Evolutionary conservation across 2,888 invertebrate species (phyloP).

Genomic region (Catocala sponsa): DNA sequence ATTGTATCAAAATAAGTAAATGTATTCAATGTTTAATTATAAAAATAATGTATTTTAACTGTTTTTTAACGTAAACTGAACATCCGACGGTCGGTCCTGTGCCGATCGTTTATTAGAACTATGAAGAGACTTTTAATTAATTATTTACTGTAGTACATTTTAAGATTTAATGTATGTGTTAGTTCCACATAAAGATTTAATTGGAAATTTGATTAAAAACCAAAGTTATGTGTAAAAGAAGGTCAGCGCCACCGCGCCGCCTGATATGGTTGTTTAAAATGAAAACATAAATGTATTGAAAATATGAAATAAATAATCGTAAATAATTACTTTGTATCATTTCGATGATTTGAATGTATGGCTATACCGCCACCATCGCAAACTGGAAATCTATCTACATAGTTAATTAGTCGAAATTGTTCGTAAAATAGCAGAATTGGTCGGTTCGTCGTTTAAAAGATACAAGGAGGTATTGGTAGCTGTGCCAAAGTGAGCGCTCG

Average conservation of each 20-base stretch:
- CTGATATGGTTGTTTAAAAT: slow-evolving; percentile 69
- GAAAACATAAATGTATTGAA: slow-evolving; percentile 70
- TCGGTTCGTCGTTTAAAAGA: too few species aligned
- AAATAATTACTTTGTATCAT: slow-evolving; percentile 47
- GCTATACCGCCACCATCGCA: too few species aligned
- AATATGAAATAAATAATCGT: slow-evolving; percentile 80
- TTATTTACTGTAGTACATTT: slow-evolving; percentile 70
- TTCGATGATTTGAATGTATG: not conserved
- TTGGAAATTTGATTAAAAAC: slow-evolving; percentile 57
- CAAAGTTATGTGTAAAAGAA: slow-evolving; percentile 59
- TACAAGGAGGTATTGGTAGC: too few species aligned
- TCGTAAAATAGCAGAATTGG: too few species aligned
- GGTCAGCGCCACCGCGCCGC: slow-evolving; percentile 45
- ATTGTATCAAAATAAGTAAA: slow-evolving; percentile 69
- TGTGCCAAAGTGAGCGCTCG: too few species aligned
- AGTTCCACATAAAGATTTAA: slow-evolving; percentile 56
- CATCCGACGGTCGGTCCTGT: slow-evolving; percentile 52
- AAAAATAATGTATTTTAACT: slow-evolving; percentile 68
- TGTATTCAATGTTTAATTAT: slow-evolving; percentile 76
- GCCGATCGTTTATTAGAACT: slow-evolving; percentile 64
- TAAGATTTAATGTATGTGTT: slow-evolving; percentile 70
- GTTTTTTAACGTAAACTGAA: slow-evolving; percentile 67
- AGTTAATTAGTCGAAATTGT: too few species aligned
- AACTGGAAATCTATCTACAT: too few species aligned
- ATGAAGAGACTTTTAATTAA: slow-evolving; percentile 66